These are phyloP conservation scores for Halictus rubicundus DNA, from an alignment of 1,140 invertebrate species.

Conservation along the genomic window DNA sequence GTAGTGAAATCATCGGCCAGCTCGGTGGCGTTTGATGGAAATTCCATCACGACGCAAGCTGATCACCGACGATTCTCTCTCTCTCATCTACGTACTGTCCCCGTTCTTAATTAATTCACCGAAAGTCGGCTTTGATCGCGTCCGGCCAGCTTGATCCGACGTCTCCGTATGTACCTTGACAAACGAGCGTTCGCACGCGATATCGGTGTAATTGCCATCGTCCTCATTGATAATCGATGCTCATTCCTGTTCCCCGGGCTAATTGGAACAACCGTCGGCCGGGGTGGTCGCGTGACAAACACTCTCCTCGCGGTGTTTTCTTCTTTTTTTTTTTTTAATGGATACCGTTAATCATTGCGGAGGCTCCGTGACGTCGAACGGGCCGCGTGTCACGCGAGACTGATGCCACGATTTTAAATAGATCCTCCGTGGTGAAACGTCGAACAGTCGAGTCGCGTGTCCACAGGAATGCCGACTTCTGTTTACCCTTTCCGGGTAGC, in stretches of 20 bases:
- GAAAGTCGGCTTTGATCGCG: background rate
- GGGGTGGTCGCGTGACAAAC: slow-evolving; percentile 15
- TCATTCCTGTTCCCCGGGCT: background rate
- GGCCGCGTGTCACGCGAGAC: slow-evolving; percentile 1
- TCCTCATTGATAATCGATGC: background rate
- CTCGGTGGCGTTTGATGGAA: slow-evolving; percentile 57
- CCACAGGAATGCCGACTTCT: background rate
- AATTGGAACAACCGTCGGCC: background rate
- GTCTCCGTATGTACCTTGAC: background rate
- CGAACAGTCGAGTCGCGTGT: background rate
- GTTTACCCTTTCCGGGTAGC: no score
- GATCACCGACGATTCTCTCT: background rate
- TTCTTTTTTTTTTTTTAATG: slow-evolving; percentile 20
- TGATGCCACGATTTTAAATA: slow-evolving; percentile 10
- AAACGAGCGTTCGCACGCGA: background rate
- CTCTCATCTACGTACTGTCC: background rate
- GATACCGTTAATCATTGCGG: background rate
- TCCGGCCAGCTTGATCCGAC: background rate
- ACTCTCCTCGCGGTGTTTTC: background rate
- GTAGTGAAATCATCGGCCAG: slow-evolving; percentile 52
- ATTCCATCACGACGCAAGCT: slow-evolving; percentile 56
- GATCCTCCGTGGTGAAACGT: background rate
- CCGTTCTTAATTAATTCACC: background rate
- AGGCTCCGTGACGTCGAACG: background rate
- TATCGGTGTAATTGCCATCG: background rate